Evolutionary conservation across 2,888 invertebrate genomes (phyloP), one percentile per base, ranked within the genome.

Genomic region (Andrena bucephala): DNA sequence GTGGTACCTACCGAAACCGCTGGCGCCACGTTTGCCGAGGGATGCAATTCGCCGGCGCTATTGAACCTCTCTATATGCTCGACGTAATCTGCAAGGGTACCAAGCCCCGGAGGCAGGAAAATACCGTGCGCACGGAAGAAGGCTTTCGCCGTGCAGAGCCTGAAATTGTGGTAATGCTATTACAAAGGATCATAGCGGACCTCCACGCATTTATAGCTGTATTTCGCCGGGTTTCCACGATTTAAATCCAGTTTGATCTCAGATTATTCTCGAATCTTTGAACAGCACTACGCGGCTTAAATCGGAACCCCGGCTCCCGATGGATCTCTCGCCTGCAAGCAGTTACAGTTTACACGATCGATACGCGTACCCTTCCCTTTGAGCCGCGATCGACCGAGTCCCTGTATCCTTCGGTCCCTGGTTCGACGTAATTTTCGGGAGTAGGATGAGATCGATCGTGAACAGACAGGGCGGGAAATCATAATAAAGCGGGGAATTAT

Each of bases 121-220:
- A 78, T 83, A 78, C 74, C 76, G 71, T 57, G 59, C 57, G 67
- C 65, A 57, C 29, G 74, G 57, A 83, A 78, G 87, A 65, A 85
- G 75, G 36, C 74, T 68, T 63, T 50, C 70, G 69, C 36, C 48
- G 27, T 27, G 48, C 36, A 8, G 7, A 10, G 68, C 36, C 36
- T 10, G 74, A 78, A 87, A 81, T 81, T 78, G 78, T 76, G 68
- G 63, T 76, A 70, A 76, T 78, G 72, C 82, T 71, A 79, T 84
- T 84, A 84, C 79, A 76, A 83, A 84, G 72, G 84, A 84, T 79
- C 83, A 77, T 70, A 72, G 69, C 75, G 13, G 33, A 57, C 73
- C 70, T 54, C 24, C 33, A n/a, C 48, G 62, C 72, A 79, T 83
- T 74, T 84, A 82, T 74, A 48, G 54, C 33, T 52, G 75, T 83